These are phyloP conservation scores for Rhabdornis inornatus DNA, from an alignment of 2,113 vertebrate species.

Conservation along the genomic window DNA sequence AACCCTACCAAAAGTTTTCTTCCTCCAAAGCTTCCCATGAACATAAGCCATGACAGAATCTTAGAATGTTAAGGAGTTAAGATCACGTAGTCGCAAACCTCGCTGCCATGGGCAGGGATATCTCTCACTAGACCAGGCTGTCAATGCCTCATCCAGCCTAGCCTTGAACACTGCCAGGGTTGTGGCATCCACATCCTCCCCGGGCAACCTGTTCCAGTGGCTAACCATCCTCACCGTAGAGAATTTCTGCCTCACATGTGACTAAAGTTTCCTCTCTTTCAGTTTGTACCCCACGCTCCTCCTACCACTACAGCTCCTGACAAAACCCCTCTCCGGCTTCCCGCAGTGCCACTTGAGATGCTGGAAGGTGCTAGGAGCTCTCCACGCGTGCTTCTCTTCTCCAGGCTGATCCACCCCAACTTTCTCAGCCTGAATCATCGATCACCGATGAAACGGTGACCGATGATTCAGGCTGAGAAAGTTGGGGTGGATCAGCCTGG, in stretches of 20 bases:
- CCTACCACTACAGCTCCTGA: background rate
- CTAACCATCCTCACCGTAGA: background rate
- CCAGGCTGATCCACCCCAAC: background rate
- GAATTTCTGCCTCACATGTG: too few relatives aligned
- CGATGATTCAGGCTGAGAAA: too few relatives aligned
- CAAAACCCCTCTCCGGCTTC: background rate
- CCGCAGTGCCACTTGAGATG: fast-evolving
- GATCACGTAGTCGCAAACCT: background rate
- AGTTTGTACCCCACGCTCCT: too few relatives aligned
- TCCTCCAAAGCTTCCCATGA: background rate
- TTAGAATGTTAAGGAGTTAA: too few relatives aligned
- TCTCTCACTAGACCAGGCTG: background rate
- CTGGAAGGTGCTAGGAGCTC: background rate
- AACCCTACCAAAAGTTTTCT: fast-evolving
- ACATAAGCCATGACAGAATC: background rate
- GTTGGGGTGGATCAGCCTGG: too few relatives aligned
- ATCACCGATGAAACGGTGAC: too few relatives aligned
- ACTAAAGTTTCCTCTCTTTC: background rate
- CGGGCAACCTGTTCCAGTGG: background rate
- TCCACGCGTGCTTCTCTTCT: too few relatives aligned
- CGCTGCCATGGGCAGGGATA: background rate
- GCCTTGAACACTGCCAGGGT: too few relatives aligned
- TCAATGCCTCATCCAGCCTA: background rate
- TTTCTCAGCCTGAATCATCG: background rate
- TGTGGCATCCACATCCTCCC: background rate